Evolutionary conservation across 2,113 vertebrate species (phyloP).

Genomic region (Panurus biarmicus): DNA sequence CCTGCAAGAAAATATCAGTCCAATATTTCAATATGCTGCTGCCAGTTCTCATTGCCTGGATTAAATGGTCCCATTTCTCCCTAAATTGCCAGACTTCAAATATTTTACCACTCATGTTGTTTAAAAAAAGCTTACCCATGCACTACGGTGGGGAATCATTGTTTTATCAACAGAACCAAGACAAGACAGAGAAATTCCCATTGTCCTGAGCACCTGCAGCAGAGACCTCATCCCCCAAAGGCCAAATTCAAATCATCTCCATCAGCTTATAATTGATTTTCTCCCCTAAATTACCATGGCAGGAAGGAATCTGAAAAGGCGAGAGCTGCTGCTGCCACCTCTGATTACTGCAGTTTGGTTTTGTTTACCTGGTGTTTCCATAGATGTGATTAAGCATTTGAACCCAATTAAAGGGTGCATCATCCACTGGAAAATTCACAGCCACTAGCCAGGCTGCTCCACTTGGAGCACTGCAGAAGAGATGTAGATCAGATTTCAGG

Average conservation of each 20-base stretch:
- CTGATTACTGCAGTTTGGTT: neutral
- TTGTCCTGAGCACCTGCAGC: neutral
- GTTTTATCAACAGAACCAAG: neutral
- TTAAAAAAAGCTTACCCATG: neutral
- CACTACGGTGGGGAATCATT: neutral
- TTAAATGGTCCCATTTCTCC: neutral
- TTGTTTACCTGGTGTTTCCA: neutral
- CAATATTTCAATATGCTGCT: neutral
- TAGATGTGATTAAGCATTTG: neutral
- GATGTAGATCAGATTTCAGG: neutral
- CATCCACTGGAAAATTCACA: neutral
- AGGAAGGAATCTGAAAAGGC: neutral
- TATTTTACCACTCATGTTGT: neutral
- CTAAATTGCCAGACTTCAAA: neutral
- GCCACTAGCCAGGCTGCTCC: neutral
- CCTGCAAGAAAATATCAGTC: neutral
- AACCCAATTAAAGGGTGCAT: slow-evolving; percentile 15
- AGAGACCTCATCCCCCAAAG: neutral
- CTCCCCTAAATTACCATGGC: neutral
- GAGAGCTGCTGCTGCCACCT: neutral
- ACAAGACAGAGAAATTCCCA: neutral
- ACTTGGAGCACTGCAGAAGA: neutral
- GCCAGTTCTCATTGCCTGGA: neutral
- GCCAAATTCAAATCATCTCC: neutral
- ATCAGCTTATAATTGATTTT: neutral